Evolutionary conservation across 2,797 vertebrate species (phyloP), one percentile per base, ranked within the genome.

Genomic region (Microcaecilia unicolor): DNA sequence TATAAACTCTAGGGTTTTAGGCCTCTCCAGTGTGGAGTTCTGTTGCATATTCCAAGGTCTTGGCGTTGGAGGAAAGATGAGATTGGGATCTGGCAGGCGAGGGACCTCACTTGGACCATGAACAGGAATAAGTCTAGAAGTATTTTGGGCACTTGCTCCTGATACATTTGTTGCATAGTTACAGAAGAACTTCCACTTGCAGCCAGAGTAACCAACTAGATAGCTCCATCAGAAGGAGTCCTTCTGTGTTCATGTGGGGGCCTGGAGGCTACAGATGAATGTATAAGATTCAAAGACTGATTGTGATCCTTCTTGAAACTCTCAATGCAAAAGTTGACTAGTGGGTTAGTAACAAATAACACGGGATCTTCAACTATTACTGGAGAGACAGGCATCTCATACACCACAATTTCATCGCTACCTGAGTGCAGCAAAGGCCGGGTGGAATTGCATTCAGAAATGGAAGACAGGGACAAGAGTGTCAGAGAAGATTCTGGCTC

Each of bases 261-360:
- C 7, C 80, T 76, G 2, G 85, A 70, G 7, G 81, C 80, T 3
- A 78, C 65, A 1, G 92, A 93, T 23, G 96, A 70, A 0, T 98
- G 94, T 6, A 95, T 98, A 48, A 95, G 95, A 5, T 95, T 98
- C 42, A 98, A 83, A 15, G 95, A 98, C 59, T 98, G 95, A 7
- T 85, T 86, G 10, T 93, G 93, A 70, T 97, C 84, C 18, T 80
- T 72, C 54, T 98, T 98, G 79, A 98, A 98, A 53, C 90, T 93
- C 56, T 98, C 95, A 0, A 98, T 75, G 58, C 86, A 89, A 23
- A 87, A 84, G 52, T 98, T 94, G 61, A 98, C 93, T 38, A 98
- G 66, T 1, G 93, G 92, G 72, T 95, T 93, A 55, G 72, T 64
- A 10, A 84, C 78, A 9, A 71, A 47, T 1, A 67, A 78, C 41